These are phyloP conservation scores for Gasteruption jaculator DNA, from an alignment of 2,888 invertebrate genomes.

Conservation along the genomic window DNA sequence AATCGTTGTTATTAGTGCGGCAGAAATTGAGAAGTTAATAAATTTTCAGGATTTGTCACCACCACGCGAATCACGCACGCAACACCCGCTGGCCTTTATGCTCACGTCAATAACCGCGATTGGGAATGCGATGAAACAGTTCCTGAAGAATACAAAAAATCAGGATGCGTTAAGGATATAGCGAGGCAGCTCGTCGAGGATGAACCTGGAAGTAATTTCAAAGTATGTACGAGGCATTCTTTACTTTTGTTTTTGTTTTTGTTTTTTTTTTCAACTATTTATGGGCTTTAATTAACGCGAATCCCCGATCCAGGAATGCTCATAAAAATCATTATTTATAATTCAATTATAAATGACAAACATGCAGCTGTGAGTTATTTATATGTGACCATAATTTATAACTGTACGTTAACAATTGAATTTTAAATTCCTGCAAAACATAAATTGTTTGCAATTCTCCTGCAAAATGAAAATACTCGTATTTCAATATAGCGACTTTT, in stretches of 20 bases:
- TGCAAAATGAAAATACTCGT: too few species aligned
- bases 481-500: too few species aligned
- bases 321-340: too few species aligned
- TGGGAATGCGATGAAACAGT: constrained; percentile 59
- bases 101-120: constrained; percentile 56
- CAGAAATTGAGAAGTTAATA: not conserved
- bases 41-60: constrained; percentile 58
- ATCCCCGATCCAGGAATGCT: too few species aligned
- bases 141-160: constrained; percentile 37
- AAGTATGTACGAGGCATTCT: constrained; percentile 46
- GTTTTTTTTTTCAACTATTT: not conserved
- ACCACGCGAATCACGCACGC: constrained; percentile 65
- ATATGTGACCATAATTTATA: too few species aligned
- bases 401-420: too few species aligned
- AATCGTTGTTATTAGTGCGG: too few species aligned
- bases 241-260: too few species aligned
- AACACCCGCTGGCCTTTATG: constrained; percentile 61
- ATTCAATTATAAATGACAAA: too few species aligned
- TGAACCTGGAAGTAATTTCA: constrained; percentile 58
- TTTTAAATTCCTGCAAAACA: too few species aligned
- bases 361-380: too few species aligned
- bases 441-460: too few species aligned
- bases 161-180: constrained; percentile 58
- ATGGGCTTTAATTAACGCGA: not conserved
- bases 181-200: constrained; percentile 62